Conservation (phyloP, 2,888 invertebrate genomes). For the Lymantria dispar region DNA sequence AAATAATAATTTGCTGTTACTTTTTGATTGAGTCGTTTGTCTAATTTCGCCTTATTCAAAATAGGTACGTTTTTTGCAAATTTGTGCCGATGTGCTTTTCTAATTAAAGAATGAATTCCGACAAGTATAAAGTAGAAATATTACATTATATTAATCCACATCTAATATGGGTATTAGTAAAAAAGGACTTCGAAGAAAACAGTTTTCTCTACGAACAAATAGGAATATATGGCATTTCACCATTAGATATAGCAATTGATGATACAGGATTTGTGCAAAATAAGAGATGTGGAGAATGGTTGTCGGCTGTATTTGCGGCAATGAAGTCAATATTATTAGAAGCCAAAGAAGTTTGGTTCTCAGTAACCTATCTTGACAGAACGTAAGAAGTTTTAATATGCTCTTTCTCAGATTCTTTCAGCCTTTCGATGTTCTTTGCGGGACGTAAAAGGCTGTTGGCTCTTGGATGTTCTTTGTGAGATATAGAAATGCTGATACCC, state of each 20-base stretch:
- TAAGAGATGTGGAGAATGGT: conserved; percentile 45
- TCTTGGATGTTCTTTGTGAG: no score
- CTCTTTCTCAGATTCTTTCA: neutral
- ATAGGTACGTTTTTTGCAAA: no score
- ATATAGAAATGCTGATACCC: no score
- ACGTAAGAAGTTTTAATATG: conserved; percentile 38
- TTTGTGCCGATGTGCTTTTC: no score
- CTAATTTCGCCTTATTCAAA: no score
- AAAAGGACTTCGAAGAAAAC: conserved; percentile 19
- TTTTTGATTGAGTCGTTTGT: no score
- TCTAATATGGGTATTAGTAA: conserved; percentile 59
- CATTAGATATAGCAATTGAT: conserved; percentile 38
- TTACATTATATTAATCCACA: conserved; percentile 58
- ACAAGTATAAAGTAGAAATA: conserved; percentile 54
- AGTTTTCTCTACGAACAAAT: conserved; percentile 54
- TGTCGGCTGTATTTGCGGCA: conserved; percentile 40
- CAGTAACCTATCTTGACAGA: conserved; percentile 47
- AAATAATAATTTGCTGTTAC: no score
- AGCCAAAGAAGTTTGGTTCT: conserved; percentile 49
- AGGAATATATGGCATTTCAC: conserved; percentile 60
- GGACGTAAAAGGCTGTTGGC: no score
- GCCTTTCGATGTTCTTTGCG: no score
- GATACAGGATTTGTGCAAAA: conserved; percentile 30
- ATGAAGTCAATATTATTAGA: conserved; percentile 42
- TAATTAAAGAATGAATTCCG: conserved; percentile 37